Evolutionary conservation across 1,140 invertebrate species (phyloP).

Genomic region (Melanaphis sacchari): DNA sequence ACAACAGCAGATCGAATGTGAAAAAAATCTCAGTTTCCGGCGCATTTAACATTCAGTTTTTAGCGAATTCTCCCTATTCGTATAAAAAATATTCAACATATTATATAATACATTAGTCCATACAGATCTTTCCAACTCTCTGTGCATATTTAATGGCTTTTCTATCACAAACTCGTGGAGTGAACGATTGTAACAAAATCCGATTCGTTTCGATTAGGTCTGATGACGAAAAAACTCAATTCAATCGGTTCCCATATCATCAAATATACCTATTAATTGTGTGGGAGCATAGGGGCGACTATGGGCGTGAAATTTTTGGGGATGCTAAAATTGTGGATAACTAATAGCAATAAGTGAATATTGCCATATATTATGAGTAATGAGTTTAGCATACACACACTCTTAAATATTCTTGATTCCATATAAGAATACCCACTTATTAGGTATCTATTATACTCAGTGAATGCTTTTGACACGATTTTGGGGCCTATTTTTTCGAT

Average conservation of each 20-base stretch:
- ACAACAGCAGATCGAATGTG: neutral
- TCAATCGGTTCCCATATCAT: neutral
- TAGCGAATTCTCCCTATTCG: neutral
- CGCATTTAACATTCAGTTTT: conserved; percentile 50
- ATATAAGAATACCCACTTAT: neutral
- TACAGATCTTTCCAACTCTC: neutral
- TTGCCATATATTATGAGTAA: neutral
- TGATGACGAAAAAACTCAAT: conserved; percentile 15
- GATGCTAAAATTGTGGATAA: neutral
- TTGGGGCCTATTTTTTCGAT: neutral
- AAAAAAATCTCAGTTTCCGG: conserved; percentile 50
- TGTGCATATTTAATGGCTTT: neutral
- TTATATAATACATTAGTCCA: neutral
- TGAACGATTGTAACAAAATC: neutral
- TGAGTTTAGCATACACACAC: neutral
- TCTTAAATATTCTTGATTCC: neutral
- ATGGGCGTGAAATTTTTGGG: neutral
- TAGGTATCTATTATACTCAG: neutral
- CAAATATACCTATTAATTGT: neutral
- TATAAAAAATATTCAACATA: neutral
- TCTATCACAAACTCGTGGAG: conserved; percentile 21
- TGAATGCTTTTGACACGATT: neutral
- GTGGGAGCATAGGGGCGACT: neutral
- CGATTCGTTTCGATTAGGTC: conserved; percentile 15
- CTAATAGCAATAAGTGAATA: neutral